Evolutionary conservation across 1,140 invertebrate genomes (phyloP), one percentile per base, ranked within the genome.

Genomic region (Cotesia chilonis): DNA sequence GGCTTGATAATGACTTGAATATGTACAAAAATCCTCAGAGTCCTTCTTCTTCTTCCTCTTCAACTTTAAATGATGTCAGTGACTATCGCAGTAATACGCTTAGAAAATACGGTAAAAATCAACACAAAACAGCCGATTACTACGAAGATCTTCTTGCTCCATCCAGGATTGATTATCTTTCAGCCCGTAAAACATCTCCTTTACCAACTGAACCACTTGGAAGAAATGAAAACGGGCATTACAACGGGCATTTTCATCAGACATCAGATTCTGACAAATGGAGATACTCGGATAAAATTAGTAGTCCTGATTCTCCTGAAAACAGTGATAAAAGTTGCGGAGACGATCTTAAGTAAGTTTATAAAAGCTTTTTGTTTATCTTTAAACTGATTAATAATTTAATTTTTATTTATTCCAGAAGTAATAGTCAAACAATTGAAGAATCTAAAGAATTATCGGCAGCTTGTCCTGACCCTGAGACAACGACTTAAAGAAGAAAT

Each of bases 61-160:
- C 76, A 17, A 52, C 54, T 9, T 35, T 63, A 28, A 74, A 61
- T 51, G 70, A 77, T 55, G 17, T 14, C 59, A n/a, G 38, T 3
- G 76, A 77, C 7, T 68, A 61, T 20, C 47, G 71, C 17, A 74
- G 69, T 20, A 54, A 37, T 55, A 52, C 85, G 14, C 81, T 83
- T 0, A 79, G 80, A 38, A 84, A 82, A 28, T 85, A 82, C n/a
- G 80, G 82, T 4, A 82, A 81, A 20, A 78, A 2, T 72, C 76
- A 0, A 28, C 81, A 82, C 0, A 85, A 83, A 64, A 83, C 80
- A 4, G 78, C 85, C 0, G 81, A 84, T 35, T 87, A 86, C 64
- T 87, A 82, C 60, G 84, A 87, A 69, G 83, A 86, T 12, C 73
- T 87, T 4, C 61, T 87, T 20, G 74, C 84, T 1, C 84, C 85